Base-by-base conservation (phyloP, 2,113 vertebrate species). In the Cichladusa arquata region DNA sequence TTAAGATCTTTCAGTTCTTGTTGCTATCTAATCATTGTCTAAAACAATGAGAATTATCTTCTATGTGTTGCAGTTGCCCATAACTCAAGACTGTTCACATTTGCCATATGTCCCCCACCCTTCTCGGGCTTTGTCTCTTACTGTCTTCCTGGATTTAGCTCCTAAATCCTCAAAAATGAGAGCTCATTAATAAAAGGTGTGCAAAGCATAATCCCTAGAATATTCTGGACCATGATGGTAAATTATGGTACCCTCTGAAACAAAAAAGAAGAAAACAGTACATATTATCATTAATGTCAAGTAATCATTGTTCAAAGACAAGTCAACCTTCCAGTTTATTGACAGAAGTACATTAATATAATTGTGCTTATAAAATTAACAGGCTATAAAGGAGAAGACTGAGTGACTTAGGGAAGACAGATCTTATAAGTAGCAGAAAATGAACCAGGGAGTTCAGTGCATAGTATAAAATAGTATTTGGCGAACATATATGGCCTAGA, bases 291-390 rank as follows among this genome's bases (percentile, higher is more conserved):
- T 57, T 87, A 48, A 64, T 76, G 23, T 74, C 60, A 74, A 81
- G n/a, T 76, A 53, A 42, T 61, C 12, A 6, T 45, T 89, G 67
- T 78, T 94, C 56, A 88, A 82, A 93, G 85, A 45, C 48, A 85
- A 40, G n/a, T 53, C 77, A 88, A 24, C 24, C 48, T 85, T 89
- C 36, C 45, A 82, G n/a, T 89, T 81, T 89, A 65, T 83, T 76
- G 45, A 34, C 25, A 76, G 60, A 28, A 84, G 9, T 48, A 23
- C 66, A 40, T 81, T 54, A 79, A 87, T 82, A 57, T 74, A 87
- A 71, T 19, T 1, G 0, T 58, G 23, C 28, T 78, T 58, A 45
- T 54, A 47, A 66, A 54, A 64, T 94, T 80, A 87, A 67, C 20
- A 56, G 23, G 6, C 53, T 20, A 2, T 57, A 79, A 74, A 90